phyloP scores from a whole-genome alignment of 2,797 vertebrate species.

The Notolepis coatsorum region DNA sequence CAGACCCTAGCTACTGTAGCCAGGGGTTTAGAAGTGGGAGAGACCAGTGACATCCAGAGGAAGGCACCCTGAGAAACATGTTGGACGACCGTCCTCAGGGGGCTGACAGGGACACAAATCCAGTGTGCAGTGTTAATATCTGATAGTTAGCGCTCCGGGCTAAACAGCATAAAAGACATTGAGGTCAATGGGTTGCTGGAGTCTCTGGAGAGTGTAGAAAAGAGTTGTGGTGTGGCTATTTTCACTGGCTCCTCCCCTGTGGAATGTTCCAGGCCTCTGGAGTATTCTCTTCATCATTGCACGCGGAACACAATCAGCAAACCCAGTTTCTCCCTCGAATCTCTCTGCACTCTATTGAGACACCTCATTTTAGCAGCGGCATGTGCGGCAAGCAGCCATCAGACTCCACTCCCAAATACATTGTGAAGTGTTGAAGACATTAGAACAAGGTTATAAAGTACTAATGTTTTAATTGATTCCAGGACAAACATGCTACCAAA shows the following conservation, averaged over 20 bases:
- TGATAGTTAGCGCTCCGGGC: conserved; percentile 72
- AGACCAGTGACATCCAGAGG: conserved; percentile 16
- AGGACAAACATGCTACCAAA: conserved; percentile 3
- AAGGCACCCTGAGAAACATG: conserved; percentile 40
- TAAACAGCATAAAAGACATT: conserved; percentile 76
- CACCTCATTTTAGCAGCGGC: conserved; percentile 11
- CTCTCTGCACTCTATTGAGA: conserved; percentile 11
- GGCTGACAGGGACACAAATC: conserved; percentile 67
- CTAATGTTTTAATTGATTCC: neutral
- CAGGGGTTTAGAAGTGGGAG: conserved; percentile 48
- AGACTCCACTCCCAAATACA: conserved; percentile 1
- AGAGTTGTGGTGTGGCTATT: conserved; percentile 64
- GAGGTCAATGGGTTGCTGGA: conserved; percentile 76
- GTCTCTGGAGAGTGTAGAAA: conserved; percentile 72
- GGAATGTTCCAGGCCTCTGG: conserved; percentile 64
- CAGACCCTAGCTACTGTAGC: conserved; percentile 55
- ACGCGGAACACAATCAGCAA: conserved; percentile 60
- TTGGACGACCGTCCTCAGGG: conserved; percentile 51
- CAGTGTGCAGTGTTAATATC: conserved; percentile 73
- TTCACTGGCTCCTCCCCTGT: conserved; percentile 61
- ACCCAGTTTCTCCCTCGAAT: conserved; percentile 44
- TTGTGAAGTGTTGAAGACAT: neutral
- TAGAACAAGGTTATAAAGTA: neutral
- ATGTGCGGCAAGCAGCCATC: conserved; percentile 4
- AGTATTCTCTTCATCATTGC: conserved; percentile 66